A percentile compares a stretch with the other conserved stretches of the same genome.
These are phyloP conservation scores for Limnephilus marmoratus DNA, from an alignment of 2,888 invertebrate species.

Conservation along the genomic window DNA sequence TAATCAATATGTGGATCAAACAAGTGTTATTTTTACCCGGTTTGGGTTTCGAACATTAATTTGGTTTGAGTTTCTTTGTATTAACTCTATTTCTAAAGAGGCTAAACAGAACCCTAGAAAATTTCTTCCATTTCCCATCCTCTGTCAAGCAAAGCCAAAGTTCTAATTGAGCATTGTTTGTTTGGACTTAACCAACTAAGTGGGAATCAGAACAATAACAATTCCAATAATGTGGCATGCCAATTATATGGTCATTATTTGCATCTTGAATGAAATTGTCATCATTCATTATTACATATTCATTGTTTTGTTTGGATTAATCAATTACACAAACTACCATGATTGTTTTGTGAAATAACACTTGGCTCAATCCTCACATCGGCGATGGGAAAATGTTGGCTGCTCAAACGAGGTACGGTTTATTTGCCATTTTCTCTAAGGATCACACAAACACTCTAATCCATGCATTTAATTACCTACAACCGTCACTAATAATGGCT, in stretches of 20 bases:
- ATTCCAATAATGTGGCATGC: conserved; percentile 51
- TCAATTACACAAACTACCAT: conserved; percentile 46
- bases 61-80: conserved; percentile 24
- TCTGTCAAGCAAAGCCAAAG: conserved; percentile 40
- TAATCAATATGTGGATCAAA: conserved; percentile 9
- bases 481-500: conserved; percentile 50
- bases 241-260: conserved; percentile 38
- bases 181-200: conserved; percentile 47
- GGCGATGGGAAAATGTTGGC: conserved; percentile 61
- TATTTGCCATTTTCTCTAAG: conserved; percentile 44
- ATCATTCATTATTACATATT: conserved; percentile 52
- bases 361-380: conserved; percentile 57
- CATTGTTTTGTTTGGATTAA: conserved; percentile 53
- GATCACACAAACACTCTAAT: conserved; percentile 48
- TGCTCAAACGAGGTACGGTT: conserved; percentile 58
- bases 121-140: conserved; percentile 14
- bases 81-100: conserved; percentile 18
- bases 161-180: conserved; percentile 46
- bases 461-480: conserved; percentile 58
- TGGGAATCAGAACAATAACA: conserved; percentile 61
- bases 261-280: conserved; percentile 45
- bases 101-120: neutral
- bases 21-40: conserved; percentile 36
- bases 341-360: conserved; percentile 60
- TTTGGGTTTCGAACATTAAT: conserved; percentile 16